Percentiles rank a stretch among this genome's conserved stretches.
Conservation (phyloP, 2,888 invertebrate species). For the Eilema griseolum region DNA sequence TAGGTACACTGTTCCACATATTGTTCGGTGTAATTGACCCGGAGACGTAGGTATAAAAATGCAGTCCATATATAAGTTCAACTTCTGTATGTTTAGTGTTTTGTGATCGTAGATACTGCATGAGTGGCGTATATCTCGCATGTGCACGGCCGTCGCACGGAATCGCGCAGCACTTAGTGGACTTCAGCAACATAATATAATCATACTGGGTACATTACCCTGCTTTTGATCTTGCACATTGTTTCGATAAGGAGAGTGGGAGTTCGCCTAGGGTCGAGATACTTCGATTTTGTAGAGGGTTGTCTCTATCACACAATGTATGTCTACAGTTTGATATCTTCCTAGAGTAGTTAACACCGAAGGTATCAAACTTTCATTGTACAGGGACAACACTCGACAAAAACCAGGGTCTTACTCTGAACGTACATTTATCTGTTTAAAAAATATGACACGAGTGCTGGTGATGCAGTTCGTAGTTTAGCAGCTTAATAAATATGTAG, state of each 20-base stretch:
- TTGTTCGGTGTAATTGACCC: background rate
- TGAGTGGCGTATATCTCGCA: background rate
- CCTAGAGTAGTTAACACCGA: background rate
- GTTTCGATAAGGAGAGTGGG: background rate
- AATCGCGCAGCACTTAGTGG: background rate
- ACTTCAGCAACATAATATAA: background rate
- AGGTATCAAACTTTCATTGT: no score
- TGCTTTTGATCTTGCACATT: background rate
- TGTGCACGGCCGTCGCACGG: background rate
- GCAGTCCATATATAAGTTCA: background rate
- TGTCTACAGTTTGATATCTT: background rate
- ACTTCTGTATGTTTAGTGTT: conserved; percentile 2
- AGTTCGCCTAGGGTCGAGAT: background rate
- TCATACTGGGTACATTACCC: background rate
- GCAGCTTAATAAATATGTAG: no score
- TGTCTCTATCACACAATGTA: background rate
- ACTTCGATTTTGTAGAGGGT: background rate
- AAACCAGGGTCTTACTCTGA: background rate
- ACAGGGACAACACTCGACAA: no score
- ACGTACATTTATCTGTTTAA: background rate
- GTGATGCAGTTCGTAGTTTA: background rate
- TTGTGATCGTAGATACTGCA: background rate
- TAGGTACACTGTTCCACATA: background rate
- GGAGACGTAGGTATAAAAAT: background rate
- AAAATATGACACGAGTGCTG: background rate